Percentiles rank a stretch among this genome's conserved stretches.
Evolutionary conservation across 2,888 invertebrate genomes (phyloP).

Genomic region (Physocephala rufipes): DNA sequence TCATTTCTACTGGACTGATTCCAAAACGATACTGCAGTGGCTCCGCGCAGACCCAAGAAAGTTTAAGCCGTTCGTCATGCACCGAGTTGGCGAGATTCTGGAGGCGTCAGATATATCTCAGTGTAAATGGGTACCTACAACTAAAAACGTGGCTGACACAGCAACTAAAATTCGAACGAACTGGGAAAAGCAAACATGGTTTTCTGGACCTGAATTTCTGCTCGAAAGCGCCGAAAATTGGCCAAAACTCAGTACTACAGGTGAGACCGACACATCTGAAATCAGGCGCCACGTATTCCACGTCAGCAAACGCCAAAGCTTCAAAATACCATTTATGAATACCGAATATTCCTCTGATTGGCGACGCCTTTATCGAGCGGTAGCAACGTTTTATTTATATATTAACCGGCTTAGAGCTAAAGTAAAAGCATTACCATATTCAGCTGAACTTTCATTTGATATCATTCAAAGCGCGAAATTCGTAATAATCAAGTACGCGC

Average conservation of each 20-base stretch:
- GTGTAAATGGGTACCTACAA: conserved; percentile 40
- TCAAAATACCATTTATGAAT: too few species aligned
- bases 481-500: neutral
- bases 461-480: neutral
- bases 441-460: too few species aligned
- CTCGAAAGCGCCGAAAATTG: too few species aligned
- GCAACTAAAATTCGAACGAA: conserved; percentile 27
- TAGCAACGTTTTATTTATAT: neutral
- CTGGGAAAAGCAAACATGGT: neutral
- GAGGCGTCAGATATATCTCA: conserved; percentile 36
- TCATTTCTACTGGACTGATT: conserved; percentile 35
- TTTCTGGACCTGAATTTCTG: neutral
- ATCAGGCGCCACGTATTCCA: too few species aligned
- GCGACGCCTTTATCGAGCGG: neutral
- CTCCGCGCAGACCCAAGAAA: conserved; percentile 38
- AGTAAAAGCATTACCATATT: neutral
- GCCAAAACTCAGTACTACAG: too few species aligned
- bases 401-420: neutral
- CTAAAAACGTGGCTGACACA: conserved; percentile 33
- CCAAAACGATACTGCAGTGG: conserved; percentile 38
- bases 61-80: conserved; percentile 42
- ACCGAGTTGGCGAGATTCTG: conserved; percentile 39
- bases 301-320: too few species aligned
- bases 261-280: too few species aligned
- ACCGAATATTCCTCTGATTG: too few species aligned